Evolutionary conservation across 2,888 invertebrate species (phyloP).

Genomic region (Eustalomyia histrio): DNA sequence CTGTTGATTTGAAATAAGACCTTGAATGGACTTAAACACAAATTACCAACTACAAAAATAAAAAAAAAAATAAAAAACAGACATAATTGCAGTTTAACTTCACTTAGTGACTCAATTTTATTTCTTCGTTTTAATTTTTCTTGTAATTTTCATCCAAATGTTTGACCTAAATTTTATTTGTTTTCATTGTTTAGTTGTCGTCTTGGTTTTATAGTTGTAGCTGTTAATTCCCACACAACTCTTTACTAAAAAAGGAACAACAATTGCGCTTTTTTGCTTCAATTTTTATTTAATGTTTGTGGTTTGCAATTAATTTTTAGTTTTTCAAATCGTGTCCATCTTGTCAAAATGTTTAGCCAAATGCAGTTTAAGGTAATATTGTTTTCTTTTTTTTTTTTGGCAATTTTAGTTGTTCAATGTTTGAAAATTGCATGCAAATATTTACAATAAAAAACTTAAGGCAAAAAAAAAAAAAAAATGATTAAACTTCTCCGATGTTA

Average conservation of each 20-base stretch:
- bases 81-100: conserved; percentile 55
- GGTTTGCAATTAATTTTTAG: conserved; percentile 20
- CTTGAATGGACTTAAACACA: conserved; percentile 34
- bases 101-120: conserved; percentile 57
- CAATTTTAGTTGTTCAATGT: conserved; percentile 4
- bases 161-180: conserved; percentile 51
- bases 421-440: not conserved
- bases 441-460: conserved; percentile 2
- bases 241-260: conserved; percentile 12
- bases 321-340: conserved; percentile 43
- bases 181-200: conserved; percentile 29
- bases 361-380: conserved; percentile 2
- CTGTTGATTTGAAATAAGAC: conserved; percentile 41
- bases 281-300: not conserved
- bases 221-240: conserved; percentile 45
- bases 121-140: not conserved
- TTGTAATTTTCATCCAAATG: conserved; percentile 15
- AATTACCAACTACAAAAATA: not conserved
- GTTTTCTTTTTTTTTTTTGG: conserved; percentile 1
- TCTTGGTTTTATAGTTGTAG: not conserved
- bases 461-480: not conserved
- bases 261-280: not conserved
- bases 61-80: too few species aligned
- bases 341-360: conserved; percentile 35
- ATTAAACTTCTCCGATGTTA: too few species aligned